Percentiles rank a stretch among this genome's conserved stretches.
phyloP scores from a whole-genome alignment of 1,140 invertebrate species.

The Panagrolaimus sp. region DNA sequence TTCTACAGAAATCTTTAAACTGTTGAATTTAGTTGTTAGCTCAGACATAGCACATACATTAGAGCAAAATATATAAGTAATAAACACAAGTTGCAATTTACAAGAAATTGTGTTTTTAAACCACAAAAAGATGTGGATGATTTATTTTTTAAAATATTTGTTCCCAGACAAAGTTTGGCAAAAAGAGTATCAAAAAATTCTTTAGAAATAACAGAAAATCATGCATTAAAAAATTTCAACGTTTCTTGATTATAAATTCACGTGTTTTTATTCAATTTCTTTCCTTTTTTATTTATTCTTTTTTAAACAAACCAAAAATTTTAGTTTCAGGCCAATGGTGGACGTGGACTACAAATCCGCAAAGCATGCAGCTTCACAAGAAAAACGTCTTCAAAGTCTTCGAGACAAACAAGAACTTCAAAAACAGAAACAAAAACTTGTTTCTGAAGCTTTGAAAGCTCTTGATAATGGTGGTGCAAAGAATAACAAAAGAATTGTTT shows the following conservation, averaged over 20 bases:
- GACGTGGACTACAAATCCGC: neutral
- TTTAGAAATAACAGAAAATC: too few relatives aligned
- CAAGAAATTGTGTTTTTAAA: too few relatives aligned
- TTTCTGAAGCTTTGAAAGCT: constrained; percentile 20
- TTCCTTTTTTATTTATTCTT: neutral
- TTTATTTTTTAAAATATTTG: too few relatives aligned
- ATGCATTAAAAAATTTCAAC: neutral
- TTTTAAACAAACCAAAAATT: neutral
- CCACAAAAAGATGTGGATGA: too few relatives aligned
- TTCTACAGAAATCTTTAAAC: too few relatives aligned
- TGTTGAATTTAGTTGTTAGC: too few relatives aligned
- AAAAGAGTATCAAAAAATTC: too few relatives aligned
- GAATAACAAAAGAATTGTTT: constrained; percentile 24
- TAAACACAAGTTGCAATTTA: too few relatives aligned
- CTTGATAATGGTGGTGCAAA: neutral
- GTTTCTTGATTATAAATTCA: neutral
- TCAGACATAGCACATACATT: too few relatives aligned
- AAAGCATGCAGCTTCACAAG: constrained; percentile 5
- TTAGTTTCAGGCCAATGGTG: neutral
- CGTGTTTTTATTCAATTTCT: neutral
- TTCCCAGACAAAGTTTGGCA: too few relatives aligned
- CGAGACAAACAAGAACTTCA: constrained; percentile 4
- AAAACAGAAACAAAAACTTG: constrained; percentile 15
- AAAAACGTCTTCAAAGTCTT: neutral
- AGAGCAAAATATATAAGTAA: too few relatives aligned